Evolutionary conservation across 2,888 invertebrate species (phyloP).

Genomic region (Limnephilus lunatus): DNA sequence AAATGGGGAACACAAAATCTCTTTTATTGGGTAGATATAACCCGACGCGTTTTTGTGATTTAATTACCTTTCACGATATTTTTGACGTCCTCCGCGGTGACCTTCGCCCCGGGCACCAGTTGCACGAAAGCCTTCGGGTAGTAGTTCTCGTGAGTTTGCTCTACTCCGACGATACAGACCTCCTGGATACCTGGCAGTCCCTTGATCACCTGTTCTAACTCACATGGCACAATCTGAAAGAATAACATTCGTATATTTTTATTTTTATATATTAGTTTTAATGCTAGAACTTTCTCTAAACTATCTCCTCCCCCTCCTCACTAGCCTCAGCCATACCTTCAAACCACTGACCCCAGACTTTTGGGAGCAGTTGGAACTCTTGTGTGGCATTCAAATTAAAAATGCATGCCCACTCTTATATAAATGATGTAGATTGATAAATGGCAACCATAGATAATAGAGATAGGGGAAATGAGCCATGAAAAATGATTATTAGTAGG

Average conservation of each 20-base stretch:
- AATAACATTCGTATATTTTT: background rate
- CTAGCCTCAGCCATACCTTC: no score
- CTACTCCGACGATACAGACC: conserved; percentile 55
- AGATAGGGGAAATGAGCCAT: no score
- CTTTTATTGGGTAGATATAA: background rate
- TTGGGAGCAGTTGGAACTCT: no score
- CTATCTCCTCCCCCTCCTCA: no score
- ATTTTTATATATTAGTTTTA: background rate
- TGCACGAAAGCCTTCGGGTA: conserved; percentile 61
- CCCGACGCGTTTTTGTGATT: background rate
- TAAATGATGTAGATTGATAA: no score
- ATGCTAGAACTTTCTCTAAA: background rate
- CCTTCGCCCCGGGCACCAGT: conserved; percentile 44
- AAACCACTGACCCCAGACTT: no score
- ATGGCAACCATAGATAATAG: no score
- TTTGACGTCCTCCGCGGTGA: conserved; percentile 55
- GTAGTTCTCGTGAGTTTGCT: conserved; percentile 42
- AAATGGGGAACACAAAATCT: no score
- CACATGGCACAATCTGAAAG: conserved; percentile 55
- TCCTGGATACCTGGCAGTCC: conserved; percentile 47
- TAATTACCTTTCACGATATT: conserved; percentile 54
- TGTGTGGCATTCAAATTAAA: no score
- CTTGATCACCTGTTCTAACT: conserved; percentile 56
- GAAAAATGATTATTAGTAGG: no score
- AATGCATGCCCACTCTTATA: background rate